Evolutionary conservation across 2,113 vertebrate species (phyloP).

Genomic region (Acrocephalus arundinaceus): DNA sequence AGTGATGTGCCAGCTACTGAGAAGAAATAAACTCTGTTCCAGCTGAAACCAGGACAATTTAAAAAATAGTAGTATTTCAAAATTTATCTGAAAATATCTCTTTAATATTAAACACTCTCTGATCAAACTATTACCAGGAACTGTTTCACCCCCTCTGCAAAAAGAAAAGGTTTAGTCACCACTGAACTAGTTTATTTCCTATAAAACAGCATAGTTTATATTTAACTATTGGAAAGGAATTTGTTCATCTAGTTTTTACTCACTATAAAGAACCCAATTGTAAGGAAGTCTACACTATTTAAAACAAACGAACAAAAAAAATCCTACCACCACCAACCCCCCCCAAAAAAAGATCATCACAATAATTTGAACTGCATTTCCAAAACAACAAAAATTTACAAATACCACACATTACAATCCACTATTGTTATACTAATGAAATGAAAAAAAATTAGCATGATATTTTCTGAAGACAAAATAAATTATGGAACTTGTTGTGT

Average conservation of each 20-base stretch:
- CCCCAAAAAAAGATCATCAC: background rate
- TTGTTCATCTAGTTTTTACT: background rate
- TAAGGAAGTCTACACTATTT: background rate
- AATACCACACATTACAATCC: background rate
- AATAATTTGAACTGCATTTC: background rate
- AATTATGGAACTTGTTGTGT: background rate
- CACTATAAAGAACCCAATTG: background rate
- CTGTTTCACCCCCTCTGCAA: background rate
- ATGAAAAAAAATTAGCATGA: background rate
- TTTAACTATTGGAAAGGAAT: background rate
- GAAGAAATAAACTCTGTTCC: background rate
- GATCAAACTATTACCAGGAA: background rate
- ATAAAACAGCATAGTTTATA: background rate
- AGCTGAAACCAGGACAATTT: background rate
- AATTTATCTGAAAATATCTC: background rate
- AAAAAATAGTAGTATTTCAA: background rate
- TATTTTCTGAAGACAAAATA: background rate
- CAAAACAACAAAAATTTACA: background rate
- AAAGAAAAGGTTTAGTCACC: background rate
- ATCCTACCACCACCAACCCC: background rate
- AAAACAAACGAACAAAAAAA: background rate
- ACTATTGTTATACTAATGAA: background rate
- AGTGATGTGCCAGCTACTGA: background rate
- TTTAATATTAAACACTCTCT: background rate
- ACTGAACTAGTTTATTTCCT: background rate